Evolutionary conservation across 92 coral and sea anemone genomes (phyloP).

Genomic region (Epizoanthus rinbou): DNA sequence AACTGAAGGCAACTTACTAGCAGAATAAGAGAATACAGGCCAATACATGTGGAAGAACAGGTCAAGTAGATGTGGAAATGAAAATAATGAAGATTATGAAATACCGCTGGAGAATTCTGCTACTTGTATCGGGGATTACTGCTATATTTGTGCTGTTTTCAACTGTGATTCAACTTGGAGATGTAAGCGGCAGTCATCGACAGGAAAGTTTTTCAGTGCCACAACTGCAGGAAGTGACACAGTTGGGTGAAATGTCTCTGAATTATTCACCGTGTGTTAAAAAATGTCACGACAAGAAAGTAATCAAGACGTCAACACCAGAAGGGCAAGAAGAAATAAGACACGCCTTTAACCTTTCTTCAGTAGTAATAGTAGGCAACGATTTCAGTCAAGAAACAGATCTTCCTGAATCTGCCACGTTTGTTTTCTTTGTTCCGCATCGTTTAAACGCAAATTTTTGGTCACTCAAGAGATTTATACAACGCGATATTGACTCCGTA

Average conservation of each 20-base stretch:
- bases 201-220: neutral
- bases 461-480: neutral
- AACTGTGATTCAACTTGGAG: slow-evolving; percentile 21
- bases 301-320: neutral
- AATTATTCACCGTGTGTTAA: neutral
- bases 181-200: neutral
- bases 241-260: neutral
- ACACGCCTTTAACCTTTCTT: slow-evolving; percentile 2
- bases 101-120: neutral
- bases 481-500: slow-evolving; percentile 1
- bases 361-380: slow-evolving; percentile 27
- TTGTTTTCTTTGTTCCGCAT: slow-evolving; percentile 25
- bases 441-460: neutral
- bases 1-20: neutral
- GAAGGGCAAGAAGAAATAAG: neutral
- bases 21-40: neutral
- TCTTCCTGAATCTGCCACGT: neutral
- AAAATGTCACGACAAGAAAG: neutral
- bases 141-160: neutral
- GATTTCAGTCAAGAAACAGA: slow-evolving; percentile 26
- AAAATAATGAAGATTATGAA: neutral
- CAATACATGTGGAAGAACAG: neutral
- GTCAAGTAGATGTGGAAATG: neutral
- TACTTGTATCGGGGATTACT: neutral
- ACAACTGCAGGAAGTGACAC: neutral